These are phyloP conservation scores for Linurgus olivaceus DNA, from an alignment of 2,797 vertebrate genomes.

Conservation along the genomic window DNA sequence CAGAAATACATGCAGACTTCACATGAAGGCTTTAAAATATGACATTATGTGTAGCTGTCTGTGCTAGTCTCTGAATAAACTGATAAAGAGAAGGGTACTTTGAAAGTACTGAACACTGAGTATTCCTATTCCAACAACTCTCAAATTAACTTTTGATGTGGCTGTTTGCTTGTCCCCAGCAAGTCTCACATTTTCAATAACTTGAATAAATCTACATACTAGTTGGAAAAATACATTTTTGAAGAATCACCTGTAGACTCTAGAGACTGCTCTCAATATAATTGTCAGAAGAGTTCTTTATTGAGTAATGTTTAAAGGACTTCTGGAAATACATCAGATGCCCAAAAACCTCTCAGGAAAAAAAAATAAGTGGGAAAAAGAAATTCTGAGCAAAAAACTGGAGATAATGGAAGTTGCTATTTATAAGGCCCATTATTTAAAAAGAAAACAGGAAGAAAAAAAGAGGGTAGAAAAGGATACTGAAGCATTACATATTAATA, in stretches of 20 bases:
- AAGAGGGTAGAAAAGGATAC: background rate
- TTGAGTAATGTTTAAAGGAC: background rate
- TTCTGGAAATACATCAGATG: background rate
- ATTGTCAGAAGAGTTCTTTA: background rate
- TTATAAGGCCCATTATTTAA: background rate
- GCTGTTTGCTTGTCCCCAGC: background rate
- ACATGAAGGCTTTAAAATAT: background rate
- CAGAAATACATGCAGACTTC: background rate
- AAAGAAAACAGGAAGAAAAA: background rate
- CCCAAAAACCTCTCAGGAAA: background rate
- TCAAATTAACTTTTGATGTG: background rate
- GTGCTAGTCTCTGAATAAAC: background rate
- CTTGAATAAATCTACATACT: background rate
- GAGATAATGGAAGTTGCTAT: background rate
- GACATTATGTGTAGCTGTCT: background rate
- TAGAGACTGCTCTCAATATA: background rate
- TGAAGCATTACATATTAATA: background rate
- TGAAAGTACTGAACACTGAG: accelerated
- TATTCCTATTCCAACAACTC: background rate
- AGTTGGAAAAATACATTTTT: background rate
- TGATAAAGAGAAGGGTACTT: background rate
- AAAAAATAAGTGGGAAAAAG: background rate
- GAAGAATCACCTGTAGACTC: background rate
- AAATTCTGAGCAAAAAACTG: background rate
- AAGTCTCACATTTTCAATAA: background rate